Conservation (phyloP, 2,888 invertebrate species). For the Andricus quercusramuli region DNA sequence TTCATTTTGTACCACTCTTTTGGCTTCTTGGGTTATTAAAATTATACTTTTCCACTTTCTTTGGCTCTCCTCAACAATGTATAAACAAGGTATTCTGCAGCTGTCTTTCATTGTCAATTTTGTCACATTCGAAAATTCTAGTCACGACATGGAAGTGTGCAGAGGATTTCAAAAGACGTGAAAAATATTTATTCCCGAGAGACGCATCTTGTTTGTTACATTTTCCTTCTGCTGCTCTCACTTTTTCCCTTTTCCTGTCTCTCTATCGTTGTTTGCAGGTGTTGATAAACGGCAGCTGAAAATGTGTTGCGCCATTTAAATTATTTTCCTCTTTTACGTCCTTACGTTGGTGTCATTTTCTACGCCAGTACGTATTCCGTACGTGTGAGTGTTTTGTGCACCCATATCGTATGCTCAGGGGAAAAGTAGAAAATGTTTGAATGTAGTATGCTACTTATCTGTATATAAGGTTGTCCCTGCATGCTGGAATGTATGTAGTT, state of each 20-base stretch:
- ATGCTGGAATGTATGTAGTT: background rate
- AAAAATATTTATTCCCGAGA: conserved; percentile 10
- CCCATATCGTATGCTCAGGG: background rate
- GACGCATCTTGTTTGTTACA: conserved; percentile 29
- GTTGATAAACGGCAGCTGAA: conserved; percentile 49
- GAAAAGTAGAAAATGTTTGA: background rate
- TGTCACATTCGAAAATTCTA: conserved; percentile 8
- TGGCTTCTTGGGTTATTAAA: background rate
- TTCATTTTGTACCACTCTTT: background rate
- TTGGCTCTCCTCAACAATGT: background rate
- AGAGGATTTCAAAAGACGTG: conserved; percentile 15
- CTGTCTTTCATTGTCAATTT: conserved; percentile 16
- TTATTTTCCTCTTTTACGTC: conserved; percentile 34
- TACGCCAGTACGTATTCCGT: background rate
- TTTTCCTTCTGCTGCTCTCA: conserved; percentile 18
- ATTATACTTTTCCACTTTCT: background rate
- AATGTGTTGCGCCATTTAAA: conserved; percentile 50
- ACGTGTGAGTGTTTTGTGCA: background rate
- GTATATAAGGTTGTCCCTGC: background rate
- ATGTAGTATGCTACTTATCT: background rate
- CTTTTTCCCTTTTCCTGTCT: background rate
- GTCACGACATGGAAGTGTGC: conserved; percentile 12
- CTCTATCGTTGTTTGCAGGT: conserved; percentile 20
- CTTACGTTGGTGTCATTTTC: conserved; percentile 24
- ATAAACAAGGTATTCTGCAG: background rate